Evolutionary conservation across 2,797 vertebrate species (phyloP), one percentile per base, ranked within the genome.

Genomic region (Halcyon leucocephala): DNA sequence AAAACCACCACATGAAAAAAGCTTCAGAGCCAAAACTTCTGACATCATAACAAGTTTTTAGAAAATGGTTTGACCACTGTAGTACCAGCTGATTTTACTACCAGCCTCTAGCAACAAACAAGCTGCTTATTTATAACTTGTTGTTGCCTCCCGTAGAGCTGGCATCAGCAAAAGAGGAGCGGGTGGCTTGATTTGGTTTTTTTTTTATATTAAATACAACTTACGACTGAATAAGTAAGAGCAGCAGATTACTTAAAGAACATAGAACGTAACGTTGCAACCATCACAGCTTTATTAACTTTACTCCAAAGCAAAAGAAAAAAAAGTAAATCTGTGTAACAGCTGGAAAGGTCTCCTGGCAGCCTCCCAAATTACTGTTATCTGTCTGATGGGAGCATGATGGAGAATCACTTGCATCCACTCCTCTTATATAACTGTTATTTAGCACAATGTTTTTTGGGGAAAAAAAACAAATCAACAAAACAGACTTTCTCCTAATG

Each of bases 71-170:
- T 69, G 31, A 41, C 55, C 25, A 39, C 35, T 14, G 37, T 15
- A 76, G 70, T 35, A 58, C 7, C 48, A 91, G 52, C 37, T 60
- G 58, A 91, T 70, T 77, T 35, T 31, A 86, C 14, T n/a, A 79
- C 33, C 79, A 58, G 15, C 21, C 79, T 80, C 82, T 25, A 61
- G 78, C 48, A 90, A 90, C 57, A 88, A 88, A 65, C 49, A 82
- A 77, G 52, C 26, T 46, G 65, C 37, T 83, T 97, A 86, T 90
- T 95, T 89, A 81, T 89, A 86, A 41, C 44, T 46, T 82, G 1
- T 35, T 91, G 17, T 33, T 89, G 76, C 78, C 31, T 86, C 57
- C 41, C 60, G 28, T 1, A n/a, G 9, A 80, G 26, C 77, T 86
- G 73, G 41, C 57, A 78, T 44, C 71, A 94, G 70, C n/a, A 14